phyloP scores from a whole-genome alignment of 2,888 invertebrate species.

The Hylaea fasciaria region DNA sequence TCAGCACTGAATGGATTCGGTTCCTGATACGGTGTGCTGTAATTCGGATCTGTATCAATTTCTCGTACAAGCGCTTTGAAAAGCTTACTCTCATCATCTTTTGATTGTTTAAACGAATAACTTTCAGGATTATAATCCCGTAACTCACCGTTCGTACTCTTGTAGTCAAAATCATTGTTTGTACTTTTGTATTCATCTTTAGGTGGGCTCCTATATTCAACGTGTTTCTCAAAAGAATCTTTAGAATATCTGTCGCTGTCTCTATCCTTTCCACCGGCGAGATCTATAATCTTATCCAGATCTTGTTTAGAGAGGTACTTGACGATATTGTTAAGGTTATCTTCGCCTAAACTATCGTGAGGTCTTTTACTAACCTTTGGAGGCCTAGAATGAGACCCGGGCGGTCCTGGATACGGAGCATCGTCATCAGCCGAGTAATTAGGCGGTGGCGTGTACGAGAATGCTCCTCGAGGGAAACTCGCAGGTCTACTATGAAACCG shows the following conservation, averaged over 20 bases:
- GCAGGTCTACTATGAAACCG: slow-evolving; percentile 68
- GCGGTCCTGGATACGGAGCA: slow-evolving; percentile 23
- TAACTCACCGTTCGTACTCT: slow-evolving; percentile 36
- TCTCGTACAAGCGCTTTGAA: slow-evolving; percentile 39
- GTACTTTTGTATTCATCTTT: slow-evolving; percentile 41
- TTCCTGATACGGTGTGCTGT: slow-evolving; percentile 18
- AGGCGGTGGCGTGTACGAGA: slow-evolving; percentile 72
- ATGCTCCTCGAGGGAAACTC: slow-evolving; percentile 55
- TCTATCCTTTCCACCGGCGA: slow-evolving; percentile 57
- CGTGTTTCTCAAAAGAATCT: slow-evolving; percentile 37
- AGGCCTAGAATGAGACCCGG: slow-evolving; percentile 40
- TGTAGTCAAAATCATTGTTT: slow-evolving; percentile 40
- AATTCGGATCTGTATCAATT: slow-evolving; percentile 37
- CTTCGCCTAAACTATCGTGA: slow-evolving; percentile 65
- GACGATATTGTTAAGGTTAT: slow-evolving; percentile 70
- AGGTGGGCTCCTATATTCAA: slow-evolving; percentile 27
- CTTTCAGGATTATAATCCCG: slow-evolving; percentile 20
- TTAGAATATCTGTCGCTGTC: slow-evolving; percentile 39
- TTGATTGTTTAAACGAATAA: slow-evolving; percentile 18
- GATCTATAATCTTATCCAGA: slow-evolving; percentile 69
- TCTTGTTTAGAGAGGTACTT: slow-evolving; percentile 75
- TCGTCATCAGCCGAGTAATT: slow-evolving; percentile 46
- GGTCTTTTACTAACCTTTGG: slow-evolving; percentile 70
- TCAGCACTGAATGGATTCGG: slow-evolving; percentile 25
- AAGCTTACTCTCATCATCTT: slow-evolving; percentile 33